Conservation (phyloP, 2,113 vertebrate genomes). For the Caracal caracal region DNA sequence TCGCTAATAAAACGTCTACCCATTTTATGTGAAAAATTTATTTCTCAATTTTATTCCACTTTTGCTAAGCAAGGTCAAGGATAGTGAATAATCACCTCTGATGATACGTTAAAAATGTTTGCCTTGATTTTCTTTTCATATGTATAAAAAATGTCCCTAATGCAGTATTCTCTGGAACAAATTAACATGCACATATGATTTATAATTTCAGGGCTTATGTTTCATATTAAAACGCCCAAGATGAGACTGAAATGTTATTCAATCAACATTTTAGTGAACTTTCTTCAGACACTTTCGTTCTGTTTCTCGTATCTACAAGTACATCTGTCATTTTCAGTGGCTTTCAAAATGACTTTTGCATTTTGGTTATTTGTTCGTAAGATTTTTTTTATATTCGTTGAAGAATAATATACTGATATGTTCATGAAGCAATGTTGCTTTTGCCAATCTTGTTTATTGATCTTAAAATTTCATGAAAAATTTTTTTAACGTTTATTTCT, state of each 20-base stretch:
- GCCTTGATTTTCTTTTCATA: conserved; percentile 4
- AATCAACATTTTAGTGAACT: not conserved
- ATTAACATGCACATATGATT: not conserved
- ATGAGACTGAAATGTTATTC: not conserved
- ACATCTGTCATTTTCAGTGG: not conserved
- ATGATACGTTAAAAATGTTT: not conserved
- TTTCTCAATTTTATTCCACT: conserved; percentile 26
- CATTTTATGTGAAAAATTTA: conserved; percentile 28
- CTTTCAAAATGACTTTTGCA: not conserved
- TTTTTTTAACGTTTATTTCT: too few relatives aligned
- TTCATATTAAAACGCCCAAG: not conserved
- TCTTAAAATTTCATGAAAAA: not conserved
- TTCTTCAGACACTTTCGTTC: not conserved
- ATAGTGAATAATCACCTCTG: not conserved
- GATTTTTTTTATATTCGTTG: not conserved
- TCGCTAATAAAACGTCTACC: not conserved
- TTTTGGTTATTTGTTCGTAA: not conserved
- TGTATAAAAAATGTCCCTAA: not conserved
- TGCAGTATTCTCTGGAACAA: not conserved
- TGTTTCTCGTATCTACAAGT: not conserved
- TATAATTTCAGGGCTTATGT: conserved; percentile 15
- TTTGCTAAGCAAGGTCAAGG: not conserved
- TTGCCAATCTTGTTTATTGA: not conserved
- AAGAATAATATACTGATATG: not conserved
- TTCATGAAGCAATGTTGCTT: not conserved